A percentile compares a stretch with the other conserved stretches of the same genome.
Conservation (phyloP, 2,888 invertebrate species). For the Drosophila ezoana region DNA sequence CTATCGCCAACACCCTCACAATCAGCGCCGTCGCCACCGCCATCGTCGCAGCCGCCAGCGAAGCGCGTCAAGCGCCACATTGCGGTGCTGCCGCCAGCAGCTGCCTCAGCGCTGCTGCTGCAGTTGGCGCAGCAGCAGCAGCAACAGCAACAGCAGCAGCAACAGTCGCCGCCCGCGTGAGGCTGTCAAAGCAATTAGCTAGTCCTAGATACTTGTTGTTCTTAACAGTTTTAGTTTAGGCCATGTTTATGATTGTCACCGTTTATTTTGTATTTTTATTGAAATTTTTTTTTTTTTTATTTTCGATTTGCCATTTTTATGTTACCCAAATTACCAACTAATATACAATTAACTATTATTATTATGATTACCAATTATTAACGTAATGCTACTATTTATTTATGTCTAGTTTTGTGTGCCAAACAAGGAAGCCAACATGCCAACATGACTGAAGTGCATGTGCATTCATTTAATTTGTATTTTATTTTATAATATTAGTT, state of each 20-base stretch:
- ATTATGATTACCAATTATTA: slow-evolving; percentile 15
- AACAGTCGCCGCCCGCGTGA: slow-evolving; percentile 23
- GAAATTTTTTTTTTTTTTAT: slow-evolving; percentile 1
- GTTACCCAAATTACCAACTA: slow-evolving; percentile 27
- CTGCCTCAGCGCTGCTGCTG: slow-evolving; percentile 53
- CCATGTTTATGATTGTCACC: slow-evolving; percentile 4
- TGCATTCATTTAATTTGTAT: slow-evolving; percentile 1
- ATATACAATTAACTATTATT: slow-evolving; percentile 9
- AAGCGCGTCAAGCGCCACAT: slow-evolving; percentile 63
- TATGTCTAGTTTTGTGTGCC: slow-evolving; percentile 68
- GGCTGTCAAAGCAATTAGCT: slow-evolving; percentile 38
- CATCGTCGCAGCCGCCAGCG: slow-evolving; percentile 26
- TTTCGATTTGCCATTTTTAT: slow-evolving; percentile 41
- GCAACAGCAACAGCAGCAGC: slow-evolving; percentile 4
- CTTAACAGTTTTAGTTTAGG: slow-evolving; percentile 18
- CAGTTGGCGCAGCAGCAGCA: slow-evolving; percentile 45
- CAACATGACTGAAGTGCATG: slow-evolving; percentile 11
- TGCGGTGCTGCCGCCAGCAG: slow-evolving; percentile 51
- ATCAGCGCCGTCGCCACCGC: slow-evolving; percentile 11
- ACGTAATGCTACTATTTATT: slow-evolving; percentile 57
- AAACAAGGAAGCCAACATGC: slow-evolving; percentile 26
- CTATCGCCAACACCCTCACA: slow-evolving; percentile 40
- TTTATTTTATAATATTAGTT: not conserved
- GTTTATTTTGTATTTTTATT: not conserved
- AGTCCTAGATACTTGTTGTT: slow-evolving; percentile 46